Evolutionary conservation across 2,113 vertebrate species (phyloP), one percentile per base, ranked within the genome.

Genomic region (Ceyx melanurus): DNA sequence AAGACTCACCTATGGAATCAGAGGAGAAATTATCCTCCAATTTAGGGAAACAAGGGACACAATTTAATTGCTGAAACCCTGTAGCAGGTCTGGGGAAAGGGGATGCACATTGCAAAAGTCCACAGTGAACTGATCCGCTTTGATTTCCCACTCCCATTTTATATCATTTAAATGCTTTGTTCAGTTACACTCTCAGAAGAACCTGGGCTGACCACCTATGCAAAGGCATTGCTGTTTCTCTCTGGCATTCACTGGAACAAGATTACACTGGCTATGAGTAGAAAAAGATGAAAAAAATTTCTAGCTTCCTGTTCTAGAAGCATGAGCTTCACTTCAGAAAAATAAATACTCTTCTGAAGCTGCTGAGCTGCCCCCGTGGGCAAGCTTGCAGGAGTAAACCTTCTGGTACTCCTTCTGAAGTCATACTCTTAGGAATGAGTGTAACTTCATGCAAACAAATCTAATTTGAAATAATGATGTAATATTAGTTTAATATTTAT

Each of bases 101-200:
- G 16, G 67, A 81, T 25, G 8, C 15, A 42, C 15, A 65, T 28
- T 22, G 45, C 3, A 26, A 4, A 71, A 90, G 7, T 45, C 19
- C 1, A 1, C 2, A 45, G 26, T 0, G 5, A 61, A 7, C 50
- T 51, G 15, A 40, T 86, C 22, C 11, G 21, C 6, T 53, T 56
- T 19, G 26, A 40, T 7, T 6, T 61, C 19, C 28, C 33, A 66
- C 2, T 12, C 18, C 9, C 28, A 29, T 82, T 86, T 91, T 23
- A 20, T 5, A 8, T 26, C 3, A 51, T 54, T 31, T 76, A 66
- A 82, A 31, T n/a, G 4, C 4, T 86, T 25, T 17, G 18, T 73
- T 86, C 26, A 54, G 11, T 58, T 71, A 40, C 23, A 3, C 6
- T 82, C 74, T 80, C 46, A 31, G 51, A 80, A 82, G 17, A 18